Percentiles rank a stretch among this genome's conserved stretches.
Evolutionary conservation across 2,113 vertebrate species (phyloP).

Genomic region (Hippoglossus stenolepis): DNA sequence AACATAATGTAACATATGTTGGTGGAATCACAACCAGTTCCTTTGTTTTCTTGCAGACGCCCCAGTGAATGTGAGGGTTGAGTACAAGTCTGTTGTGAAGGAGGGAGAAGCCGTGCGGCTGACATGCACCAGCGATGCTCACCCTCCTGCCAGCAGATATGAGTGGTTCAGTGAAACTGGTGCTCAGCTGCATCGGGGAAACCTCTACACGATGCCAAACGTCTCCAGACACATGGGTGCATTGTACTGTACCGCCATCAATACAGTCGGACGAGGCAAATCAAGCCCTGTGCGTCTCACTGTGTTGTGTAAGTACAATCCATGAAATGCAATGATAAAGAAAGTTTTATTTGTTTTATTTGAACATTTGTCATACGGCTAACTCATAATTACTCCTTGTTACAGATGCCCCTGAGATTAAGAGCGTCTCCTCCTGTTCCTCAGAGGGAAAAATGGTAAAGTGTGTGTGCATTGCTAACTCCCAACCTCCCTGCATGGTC

Average conservation of each 20-base stretch:
- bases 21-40: background rate
- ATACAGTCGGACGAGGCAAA: conserved; percentile 45
- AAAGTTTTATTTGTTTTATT: too few species aligned
- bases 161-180: conserved; percentile 60
- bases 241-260: conserved; percentile 72
- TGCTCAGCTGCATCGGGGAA: conserved; percentile 17
- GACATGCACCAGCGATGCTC: conserved; percentile 68
- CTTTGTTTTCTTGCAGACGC: conserved; percentile 57
- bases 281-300: conserved; percentile 54
- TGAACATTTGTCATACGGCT: background rate
- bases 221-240: conserved; percentile 58
- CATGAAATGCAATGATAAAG: background rate
- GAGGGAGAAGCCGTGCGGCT: conserved; percentile 67
- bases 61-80: conserved; percentile 61
- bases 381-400: background rate
- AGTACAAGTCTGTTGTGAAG: conserved; percentile 27
- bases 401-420: conserved; percentile 76
- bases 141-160: conserved; percentile 61
- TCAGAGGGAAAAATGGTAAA: conserved; percentile 8
- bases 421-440: conserved; percentile 65
- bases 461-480: conserved; percentile 76
- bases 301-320: conserved; percentile 67
- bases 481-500: conserved; percentile 66
- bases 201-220: conserved; percentile 35
- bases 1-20: too few species aligned